These are phyloP conservation scores for Drosophila peninsularis DNA, from an alignment of 2,888 invertebrate genomes.

Conservation along the genomic window DNA sequence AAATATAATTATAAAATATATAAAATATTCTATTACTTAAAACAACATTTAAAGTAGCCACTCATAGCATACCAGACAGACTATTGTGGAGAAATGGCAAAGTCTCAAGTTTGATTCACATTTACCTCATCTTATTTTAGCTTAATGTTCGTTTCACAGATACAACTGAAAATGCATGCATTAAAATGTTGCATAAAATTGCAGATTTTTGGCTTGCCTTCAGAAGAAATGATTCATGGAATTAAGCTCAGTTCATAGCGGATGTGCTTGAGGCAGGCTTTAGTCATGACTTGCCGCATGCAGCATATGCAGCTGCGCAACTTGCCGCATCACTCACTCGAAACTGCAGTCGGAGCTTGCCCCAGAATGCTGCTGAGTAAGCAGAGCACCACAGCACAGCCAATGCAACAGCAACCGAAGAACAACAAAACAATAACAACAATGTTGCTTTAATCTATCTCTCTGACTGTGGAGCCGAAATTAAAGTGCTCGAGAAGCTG, in stretches of 20 bases:
- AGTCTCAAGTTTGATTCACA: too few species aligned
- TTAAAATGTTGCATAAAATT: neutral
- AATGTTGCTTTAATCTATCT: constrained; percentile 12
- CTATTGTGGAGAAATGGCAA: too few species aligned
- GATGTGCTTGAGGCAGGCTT: constrained; percentile 17
- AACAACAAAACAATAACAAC: constrained; percentile 2
- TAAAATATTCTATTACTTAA: too few species aligned
- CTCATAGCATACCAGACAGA: too few species aligned
- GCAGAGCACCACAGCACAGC: constrained; percentile 16
- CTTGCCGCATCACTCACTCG: constrained; percentile 49
- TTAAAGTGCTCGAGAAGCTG: constrained; percentile 42
- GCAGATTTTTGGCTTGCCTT: neutral
- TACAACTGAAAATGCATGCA: too few species aligned
- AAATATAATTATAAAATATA: too few species aligned
- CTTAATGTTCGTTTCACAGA: too few species aligned
- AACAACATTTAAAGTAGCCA: too few species aligned
- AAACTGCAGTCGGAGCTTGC: constrained; percentile 24
- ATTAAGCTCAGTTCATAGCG: constrained; percentile 30
- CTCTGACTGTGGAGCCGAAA: constrained; percentile 26
- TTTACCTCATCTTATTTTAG: too few species aligned
- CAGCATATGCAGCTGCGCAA: constrained; percentile 26
- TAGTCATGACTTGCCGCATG: constrained; percentile 40
- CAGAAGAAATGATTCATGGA: constrained; percentile 5
- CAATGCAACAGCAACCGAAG: neutral
- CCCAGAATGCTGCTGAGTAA: constrained; percentile 42